Evolutionary conservation across 1,140 invertebrate species (phyloP), one percentile per base, ranked within the genome.

Genomic region (Leptinotarsa texana): DNA sequence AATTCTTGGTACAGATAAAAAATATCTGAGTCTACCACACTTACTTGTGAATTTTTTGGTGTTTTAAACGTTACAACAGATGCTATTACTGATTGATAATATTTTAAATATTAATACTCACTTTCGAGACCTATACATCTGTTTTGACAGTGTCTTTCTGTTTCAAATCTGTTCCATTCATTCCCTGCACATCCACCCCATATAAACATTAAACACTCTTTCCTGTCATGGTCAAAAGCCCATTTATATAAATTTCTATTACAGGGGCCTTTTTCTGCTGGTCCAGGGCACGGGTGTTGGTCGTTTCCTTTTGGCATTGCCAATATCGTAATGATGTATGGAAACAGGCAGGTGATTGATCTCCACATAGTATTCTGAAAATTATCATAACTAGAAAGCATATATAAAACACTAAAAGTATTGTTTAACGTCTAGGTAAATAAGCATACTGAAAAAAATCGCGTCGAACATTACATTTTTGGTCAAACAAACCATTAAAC

Each of bases 181-280:
- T 94, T 95, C 24, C 92, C 93, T 62, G 89, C 87, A 82, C 94
- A 95, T 42, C 93, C 93, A 65, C 93, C 92, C 87, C 92, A 96
- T 24, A 89, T 87, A 80, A 96, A 96, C 68, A 88, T 89, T 67
- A 85, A 86, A 85, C 94, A 96, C 22, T 88, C 88, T 63, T 88
- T 86, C 71, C 87, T 88, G 5, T 88, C 86, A 63, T 91, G 89
- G 83, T 92, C 92, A 85, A 91, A 95, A 74, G 91, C 92, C 88
- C 93, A 92, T 83, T 92, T 92, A 81, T 90, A 88, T 8, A 92
- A 86, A 78, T 88, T 89, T 67, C 90, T 88, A 72, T 89, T 91
- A 82, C 93, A 95, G 0, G 89, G 89, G 0, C 93, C 93, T 1
- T 86, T 81, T 13, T 91, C 90, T 4, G 88, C 86, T 13, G 77